Evolutionary conservation across 2,797 vertebrate species (phyloP).

Genomic region (Sandelia bainsii): DNA sequence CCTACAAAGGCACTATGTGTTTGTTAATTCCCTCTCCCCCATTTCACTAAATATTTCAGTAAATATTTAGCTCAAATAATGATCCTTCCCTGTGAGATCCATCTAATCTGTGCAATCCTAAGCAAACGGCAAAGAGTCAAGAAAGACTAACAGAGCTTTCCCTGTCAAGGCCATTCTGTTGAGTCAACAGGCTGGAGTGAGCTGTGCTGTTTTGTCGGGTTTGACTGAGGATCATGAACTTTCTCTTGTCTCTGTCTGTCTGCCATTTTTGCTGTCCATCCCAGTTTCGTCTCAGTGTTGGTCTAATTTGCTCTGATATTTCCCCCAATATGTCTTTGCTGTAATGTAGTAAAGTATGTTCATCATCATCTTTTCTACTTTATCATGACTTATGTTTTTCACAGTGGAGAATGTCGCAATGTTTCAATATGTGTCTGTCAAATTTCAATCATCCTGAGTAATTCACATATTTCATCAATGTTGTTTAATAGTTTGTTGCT

Average conservation of each 20-base stretch:
- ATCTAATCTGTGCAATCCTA: slow-evolving; percentile 67
- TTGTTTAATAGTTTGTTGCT: background rate
- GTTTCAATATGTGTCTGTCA: background rate
- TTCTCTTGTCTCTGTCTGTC: slow-evolving; percentile 1
- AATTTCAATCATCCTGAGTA: background rate
- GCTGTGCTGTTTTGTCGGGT: background rate
- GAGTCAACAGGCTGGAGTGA: slow-evolving; percentile 33
- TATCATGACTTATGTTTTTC: background rate
- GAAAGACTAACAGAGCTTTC: slow-evolving; percentile 35
- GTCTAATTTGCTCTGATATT: background rate
- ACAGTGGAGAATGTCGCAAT: background rate
- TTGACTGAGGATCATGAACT: slow-evolving; percentile 8
- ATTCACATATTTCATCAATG: background rate
- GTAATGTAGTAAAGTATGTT: background rate
- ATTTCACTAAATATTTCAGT: slow-evolving; percentile 58
- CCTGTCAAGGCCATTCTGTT: slow-evolving; percentile 38
- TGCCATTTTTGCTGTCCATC: slow-evolving; percentile 1
- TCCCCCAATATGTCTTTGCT: background rate
- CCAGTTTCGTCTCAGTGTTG: background rate
- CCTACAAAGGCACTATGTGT: slow-evolving; percentile 43
- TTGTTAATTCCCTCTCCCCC: slow-evolving; percentile 59
- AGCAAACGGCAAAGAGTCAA: slow-evolving; percentile 67
- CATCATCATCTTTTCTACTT: background rate
- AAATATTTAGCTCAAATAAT: slow-evolving; percentile 80
- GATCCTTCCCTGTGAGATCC: slow-evolving; percentile 60